These are phyloP conservation scores for Lota lota DNA, from an alignment of 2,113 vertebrate species.

Conservation along the genomic window DNA sequence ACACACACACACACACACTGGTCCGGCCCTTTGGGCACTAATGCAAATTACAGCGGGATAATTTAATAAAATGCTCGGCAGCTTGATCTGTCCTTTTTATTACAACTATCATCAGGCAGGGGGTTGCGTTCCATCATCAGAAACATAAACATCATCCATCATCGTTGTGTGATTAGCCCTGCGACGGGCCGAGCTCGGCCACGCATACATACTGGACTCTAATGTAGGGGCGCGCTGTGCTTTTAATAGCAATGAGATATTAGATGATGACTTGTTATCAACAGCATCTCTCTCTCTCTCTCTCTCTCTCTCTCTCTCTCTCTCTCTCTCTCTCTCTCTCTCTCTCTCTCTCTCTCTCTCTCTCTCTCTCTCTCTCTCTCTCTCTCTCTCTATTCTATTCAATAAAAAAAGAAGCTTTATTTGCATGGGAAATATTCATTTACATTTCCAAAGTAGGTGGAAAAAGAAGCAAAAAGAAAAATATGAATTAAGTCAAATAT, in stretches of 20 bases:
- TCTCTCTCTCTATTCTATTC: constrained; percentile 20
- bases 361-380: no score
- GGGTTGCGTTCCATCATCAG: constrained; percentile 93
- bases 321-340: not conserved
- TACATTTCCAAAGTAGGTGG: no score
- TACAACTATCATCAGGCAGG: constrained; percentile 94
- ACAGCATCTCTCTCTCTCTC: constrained; percentile 44
- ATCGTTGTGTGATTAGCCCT: constrained; percentile 93
- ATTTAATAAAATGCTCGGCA: constrained; percentile 91
- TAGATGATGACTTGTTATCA: constrained; percentile 78
- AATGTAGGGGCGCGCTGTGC: constrained; percentile 78
- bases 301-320: not conserved
- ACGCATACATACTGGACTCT: constrained; percentile 87
- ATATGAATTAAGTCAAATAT: no score
- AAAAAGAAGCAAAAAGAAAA: no score
- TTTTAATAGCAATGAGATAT: constrained; percentile 79
- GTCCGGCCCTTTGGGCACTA: constrained; percentile 73
- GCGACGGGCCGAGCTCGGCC: constrained; percentile 79
- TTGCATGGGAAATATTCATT: no score
- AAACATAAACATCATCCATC: constrained; percentile 99
- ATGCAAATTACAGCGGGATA: constrained; percentile 91
- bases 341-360: no score
- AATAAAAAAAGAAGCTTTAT: no score
- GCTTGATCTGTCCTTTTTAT: constrained; percentile 98
- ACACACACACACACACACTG: constrained; percentile 30